phyloP scores from a whole-genome alignment of 2,888 invertebrate genomes.

The Cryptophagus acutangulus region DNA sequence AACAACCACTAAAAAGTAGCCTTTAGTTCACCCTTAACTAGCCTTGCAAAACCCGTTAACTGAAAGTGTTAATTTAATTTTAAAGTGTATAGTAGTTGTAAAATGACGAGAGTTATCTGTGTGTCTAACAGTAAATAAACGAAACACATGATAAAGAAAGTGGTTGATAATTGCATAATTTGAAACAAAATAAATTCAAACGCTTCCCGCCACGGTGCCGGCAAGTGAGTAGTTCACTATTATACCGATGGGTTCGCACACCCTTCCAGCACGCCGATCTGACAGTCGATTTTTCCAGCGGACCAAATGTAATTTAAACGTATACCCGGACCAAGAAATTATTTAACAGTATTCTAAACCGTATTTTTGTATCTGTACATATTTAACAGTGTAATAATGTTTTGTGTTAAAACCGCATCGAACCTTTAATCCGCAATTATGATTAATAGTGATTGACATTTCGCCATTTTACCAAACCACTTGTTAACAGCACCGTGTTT shows the following conservation, averaged over 20 bases:
- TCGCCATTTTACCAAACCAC: conserved; percentile 48
- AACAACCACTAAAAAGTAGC: no score
- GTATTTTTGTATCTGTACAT: conserved; percentile 46
- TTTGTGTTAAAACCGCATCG: conserved; percentile 38
- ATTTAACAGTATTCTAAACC: conserved; percentile 42
- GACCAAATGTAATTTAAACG: conserved; percentile 46
- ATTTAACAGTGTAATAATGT: conserved; percentile 33
- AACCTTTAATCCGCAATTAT: conserved; percentile 31
- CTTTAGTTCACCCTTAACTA: no score
- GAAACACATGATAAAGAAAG: no score
- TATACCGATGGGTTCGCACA: conserved; percentile 42
- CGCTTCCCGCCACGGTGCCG: conserved; percentile 49
- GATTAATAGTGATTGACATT: conserved; percentile 33
- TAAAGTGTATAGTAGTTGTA: no score
- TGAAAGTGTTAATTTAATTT: no score
- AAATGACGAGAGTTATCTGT: no score
- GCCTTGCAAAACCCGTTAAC: no score
- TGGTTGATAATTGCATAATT: no score
- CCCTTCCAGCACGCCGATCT: conserved; percentile 40
- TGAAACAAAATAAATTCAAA: neutral
- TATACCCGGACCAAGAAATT: conserved; percentile 44
- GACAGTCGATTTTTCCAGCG: conserved; percentile 48
- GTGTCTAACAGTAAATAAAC: no score
- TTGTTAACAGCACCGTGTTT: conserved; percentile 41
- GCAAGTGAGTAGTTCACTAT: conserved; percentile 27